Evolutionary conservation across 1,140 invertebrate species (phyloP).

Genomic region (Orussus abietinus): DNA sequence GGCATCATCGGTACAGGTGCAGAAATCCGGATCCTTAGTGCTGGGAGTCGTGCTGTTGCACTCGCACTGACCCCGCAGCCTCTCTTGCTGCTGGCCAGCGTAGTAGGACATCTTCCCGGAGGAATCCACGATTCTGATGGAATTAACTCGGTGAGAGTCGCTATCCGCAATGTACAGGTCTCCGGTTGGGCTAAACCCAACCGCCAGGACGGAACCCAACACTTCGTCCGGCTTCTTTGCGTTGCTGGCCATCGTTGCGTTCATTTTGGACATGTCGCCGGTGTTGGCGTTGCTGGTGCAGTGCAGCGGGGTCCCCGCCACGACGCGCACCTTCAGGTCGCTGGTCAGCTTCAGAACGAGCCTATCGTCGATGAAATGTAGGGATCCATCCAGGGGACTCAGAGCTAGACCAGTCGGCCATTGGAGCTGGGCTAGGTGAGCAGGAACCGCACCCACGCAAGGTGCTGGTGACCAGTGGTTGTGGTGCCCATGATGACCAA

Average conservation of each 20-base stretch:
- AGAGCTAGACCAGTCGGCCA: conserved; percentile 94
- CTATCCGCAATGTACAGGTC: conserved; percentile 92
- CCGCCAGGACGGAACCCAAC: conserved; percentile 72
- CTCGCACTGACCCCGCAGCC: conserved; percentile 40
- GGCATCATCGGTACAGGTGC: conserved; percentile 62
- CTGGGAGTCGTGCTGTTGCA: conserved; percentile 43
- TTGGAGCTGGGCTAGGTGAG: conserved; percentile 78
- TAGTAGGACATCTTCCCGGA: conserved; percentile 81
- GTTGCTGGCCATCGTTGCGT: conserved; percentile 19
- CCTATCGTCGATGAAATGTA: conserved; percentile 94
- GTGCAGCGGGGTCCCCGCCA: conserved; percentile 87
- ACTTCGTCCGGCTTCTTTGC: conserved; percentile 55
- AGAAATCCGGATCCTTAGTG: conserved; percentile 53
- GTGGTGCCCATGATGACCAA: conserved; percentile 88
- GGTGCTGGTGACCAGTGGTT: conserved; percentile 88
- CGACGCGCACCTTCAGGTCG: conserved; percentile 84
- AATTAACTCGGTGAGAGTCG: conserved; percentile 84
- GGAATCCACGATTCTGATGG: conserved; percentile 77
- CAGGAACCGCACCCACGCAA: conserved; percentile 74
- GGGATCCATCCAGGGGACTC: conserved; percentile 87
- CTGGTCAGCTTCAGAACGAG: conserved; percentile 88
- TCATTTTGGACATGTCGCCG: conserved; percentile 22
- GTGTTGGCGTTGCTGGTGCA: conserved; percentile 58
- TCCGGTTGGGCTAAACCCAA: conserved; percentile 89
- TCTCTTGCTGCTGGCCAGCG: conserved; percentile 69